Evolutionary conservation across 2,113 vertebrate genomes (phyloP), one percentile per base, ranked within the genome.

Genomic region (Hipposideros armiger): DNA sequence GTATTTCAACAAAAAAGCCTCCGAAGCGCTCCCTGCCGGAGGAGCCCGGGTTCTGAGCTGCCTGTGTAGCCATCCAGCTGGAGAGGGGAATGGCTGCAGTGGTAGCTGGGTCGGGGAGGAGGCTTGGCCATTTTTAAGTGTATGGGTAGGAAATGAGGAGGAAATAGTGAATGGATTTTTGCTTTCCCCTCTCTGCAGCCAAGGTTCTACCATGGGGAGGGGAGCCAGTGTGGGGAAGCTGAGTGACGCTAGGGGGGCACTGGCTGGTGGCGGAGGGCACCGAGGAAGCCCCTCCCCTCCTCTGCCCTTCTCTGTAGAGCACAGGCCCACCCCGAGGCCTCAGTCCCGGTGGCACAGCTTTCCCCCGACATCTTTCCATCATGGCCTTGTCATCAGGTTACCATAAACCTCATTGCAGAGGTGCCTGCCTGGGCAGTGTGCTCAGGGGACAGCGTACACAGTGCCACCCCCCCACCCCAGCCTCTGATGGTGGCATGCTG

Each of bases 401-500:
- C 64, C 56, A 17, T 30, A 40, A 52, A 7, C 36, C 1, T 81
- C 28, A 4, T 4, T 0, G 15, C 1, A 82, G 56, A 36, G 70
- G 7, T 0, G 0, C 89, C 10, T 30, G 17, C 10, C 4, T 26
- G 47, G 69, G 4, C 19, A 4, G 24, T n/a, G 52, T 47, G 50
- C 60, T 28, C 5, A 6, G 42, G 32, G 56, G 36, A 56, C 4
- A 0, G 24, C 5, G 82, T 20, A 1, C 9, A 17, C 47, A 50
- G 47, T 11, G 47, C 47, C 47, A 9, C 47, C 11, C 47, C 47
- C 47, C 47, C 11, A 11, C 47, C 47, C 47, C 28, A 2, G 36
- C n/a, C 30, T 30, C 13, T 7, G 58, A 22, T 11, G 0, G 10
- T 8, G 52, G 22, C 7, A 20, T 24, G 54, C 83, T 45, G 83